Conservation (phyloP, 2,888 invertebrate species). For the Plebejus argus region DNA sequence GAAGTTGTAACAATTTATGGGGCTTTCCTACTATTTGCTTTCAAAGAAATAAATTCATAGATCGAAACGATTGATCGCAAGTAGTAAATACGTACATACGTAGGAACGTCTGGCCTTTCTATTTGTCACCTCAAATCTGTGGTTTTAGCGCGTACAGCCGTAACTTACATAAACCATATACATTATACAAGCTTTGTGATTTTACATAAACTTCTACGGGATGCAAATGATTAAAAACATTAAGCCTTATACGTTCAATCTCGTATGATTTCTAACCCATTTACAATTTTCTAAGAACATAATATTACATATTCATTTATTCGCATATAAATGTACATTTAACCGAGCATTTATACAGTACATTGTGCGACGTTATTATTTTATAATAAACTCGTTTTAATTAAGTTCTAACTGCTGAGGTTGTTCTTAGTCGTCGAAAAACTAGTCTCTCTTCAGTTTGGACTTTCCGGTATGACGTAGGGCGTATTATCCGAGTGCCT, state of each 20-base stretch:
- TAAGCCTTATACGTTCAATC: background rate
- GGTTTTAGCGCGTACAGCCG: background rate
- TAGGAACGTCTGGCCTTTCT: too few relatives aligned
- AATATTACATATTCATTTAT: conserved; percentile 23
- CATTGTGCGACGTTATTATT: conserved; percentile 1
- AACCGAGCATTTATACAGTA: background rate
- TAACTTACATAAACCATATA: background rate
- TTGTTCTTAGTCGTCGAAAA: background rate
- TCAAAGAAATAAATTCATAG: too few relatives aligned
- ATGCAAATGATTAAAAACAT: conserved; percentile 12
- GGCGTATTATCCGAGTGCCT: background rate
- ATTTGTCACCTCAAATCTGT: background rate
- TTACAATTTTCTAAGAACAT: conserved; percentile 18
- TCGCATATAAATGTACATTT: conserved; percentile 13
- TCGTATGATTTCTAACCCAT: conserved; percentile 7
- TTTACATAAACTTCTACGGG: background rate
- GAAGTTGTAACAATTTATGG: too few relatives aligned
- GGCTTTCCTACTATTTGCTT: too few relatives aligned
- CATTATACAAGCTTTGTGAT: background rate
- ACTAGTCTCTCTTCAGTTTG: conserved; percentile 11
- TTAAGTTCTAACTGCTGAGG: background rate
- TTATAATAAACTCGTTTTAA: conserved; percentile 5
- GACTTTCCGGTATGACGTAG: conserved; percentile 25
- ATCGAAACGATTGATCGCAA: too few relatives aligned
- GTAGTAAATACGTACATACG: too few relatives aligned